These are phyloP conservation scores for Boulengeromyrus knoepffleri DNA, from an alignment of 2,113 vertebrate genomes.

Conservation along the genomic window DNA sequence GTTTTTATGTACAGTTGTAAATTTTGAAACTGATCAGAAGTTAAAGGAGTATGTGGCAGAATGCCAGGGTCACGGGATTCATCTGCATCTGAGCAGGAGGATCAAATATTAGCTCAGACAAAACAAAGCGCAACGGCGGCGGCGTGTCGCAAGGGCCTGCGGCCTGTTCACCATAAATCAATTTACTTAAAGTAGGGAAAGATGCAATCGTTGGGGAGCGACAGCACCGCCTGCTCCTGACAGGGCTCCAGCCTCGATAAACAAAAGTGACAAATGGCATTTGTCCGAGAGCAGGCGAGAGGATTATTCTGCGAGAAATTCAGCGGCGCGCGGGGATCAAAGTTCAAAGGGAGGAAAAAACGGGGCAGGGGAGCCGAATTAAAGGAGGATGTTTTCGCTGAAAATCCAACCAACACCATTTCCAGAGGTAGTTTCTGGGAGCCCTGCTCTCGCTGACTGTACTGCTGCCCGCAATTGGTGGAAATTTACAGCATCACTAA, in stretches of 20 bases:
- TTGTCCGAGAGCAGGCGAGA: background rate
- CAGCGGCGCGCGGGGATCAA: background rate
- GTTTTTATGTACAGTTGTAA: background rate
- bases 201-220: conserved; percentile 9
- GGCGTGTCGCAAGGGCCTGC: background rate
- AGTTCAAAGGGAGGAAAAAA: background rate
- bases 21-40: conserved; percentile 5
- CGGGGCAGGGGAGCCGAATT: background rate
- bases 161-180: conserved; percentile 16
- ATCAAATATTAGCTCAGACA: conserved; percentile 1
- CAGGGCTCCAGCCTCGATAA: background rate
- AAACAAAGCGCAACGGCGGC: background rate
- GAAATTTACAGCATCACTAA: background rate
- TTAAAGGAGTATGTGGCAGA: background rate
- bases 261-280: conserved; percentile 16
- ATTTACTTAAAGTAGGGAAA: conserved; percentile 13
- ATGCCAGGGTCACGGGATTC: background rate
- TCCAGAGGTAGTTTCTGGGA: background rate
- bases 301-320: conserved; percentile 1
- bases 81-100: conserved; percentile 5
- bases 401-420: background rate
- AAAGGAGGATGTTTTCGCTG: background rate
- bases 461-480: background rate
- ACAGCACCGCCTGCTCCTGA: background rate
- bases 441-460: background rate